These are phyloP conservation scores for Cercopithecus mitis DNA, from an alignment of 2,797 vertebrate genomes.

Conservation along the genomic window DNA sequence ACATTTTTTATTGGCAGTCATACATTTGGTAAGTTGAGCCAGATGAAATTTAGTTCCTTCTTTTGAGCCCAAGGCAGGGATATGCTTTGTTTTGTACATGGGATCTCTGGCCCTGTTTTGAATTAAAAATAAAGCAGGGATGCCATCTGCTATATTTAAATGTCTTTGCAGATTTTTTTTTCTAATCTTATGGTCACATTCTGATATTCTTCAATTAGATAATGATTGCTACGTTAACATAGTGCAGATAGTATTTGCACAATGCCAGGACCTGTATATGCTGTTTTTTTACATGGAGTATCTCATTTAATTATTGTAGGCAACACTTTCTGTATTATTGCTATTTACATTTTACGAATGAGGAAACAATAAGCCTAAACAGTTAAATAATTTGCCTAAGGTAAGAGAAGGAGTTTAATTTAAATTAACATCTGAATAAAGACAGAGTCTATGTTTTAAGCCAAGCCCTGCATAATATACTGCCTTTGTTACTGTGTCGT, in stretches of 20 bases:
- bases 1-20: background rate
- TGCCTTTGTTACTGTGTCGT: background rate
- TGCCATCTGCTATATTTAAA: background rate
- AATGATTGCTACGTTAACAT: background rate
- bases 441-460: background rate
- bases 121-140: background rate
- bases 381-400: constrained; percentile 46
- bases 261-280: background rate
- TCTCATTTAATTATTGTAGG: constrained; percentile 25
- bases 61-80: background rate
- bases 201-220: background rate
- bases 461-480: background rate
- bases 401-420: constrained; percentile 8
- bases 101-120: background rate
- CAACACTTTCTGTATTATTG: background rate
- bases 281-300: background rate
- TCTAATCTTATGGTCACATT: background rate
- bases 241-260: background rate
- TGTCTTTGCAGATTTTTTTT: background rate
- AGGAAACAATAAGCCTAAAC: background rate
- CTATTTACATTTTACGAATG: background rate
- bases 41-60: background rate
- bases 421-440: constrained; percentile 4
- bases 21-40: constrained; percentile 16
- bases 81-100: constrained; percentile 20